Conservation (phyloP, 2,888 invertebrate species). For the Eupeodes latifasciatus region DNA sequence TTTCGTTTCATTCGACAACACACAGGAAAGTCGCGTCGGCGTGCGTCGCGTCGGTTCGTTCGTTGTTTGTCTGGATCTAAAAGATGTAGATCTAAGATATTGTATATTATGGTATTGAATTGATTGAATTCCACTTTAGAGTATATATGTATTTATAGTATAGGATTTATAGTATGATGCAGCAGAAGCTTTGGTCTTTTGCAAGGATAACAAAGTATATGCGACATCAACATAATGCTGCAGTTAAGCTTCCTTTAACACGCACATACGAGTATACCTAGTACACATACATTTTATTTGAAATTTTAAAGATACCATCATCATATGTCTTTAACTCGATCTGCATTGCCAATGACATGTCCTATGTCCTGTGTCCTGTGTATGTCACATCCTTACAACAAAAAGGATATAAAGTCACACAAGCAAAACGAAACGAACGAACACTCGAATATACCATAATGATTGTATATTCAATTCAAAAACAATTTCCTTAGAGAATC, state of each 20-base stretch:
- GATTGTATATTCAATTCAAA: conserved; percentile 73
- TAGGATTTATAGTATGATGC: conserved; percentile 40
- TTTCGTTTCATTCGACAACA: neutral
- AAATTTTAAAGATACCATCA: neutral
- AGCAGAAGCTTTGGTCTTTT: neutral
- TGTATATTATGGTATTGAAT: conserved; percentile 64
- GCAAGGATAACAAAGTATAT: neutral
- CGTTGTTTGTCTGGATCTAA: conserved; percentile 26
- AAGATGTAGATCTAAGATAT: conserved; percentile 9
- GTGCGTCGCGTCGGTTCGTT: too few relatives aligned
- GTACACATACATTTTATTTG: neutral
- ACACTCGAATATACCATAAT: conserved; percentile 47
- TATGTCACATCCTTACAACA: conserved; percentile 19
- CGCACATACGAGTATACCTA: neutral
- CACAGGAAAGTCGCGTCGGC: too few relatives aligned
- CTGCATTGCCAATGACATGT: conserved; percentile 64
- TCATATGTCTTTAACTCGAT: neutral
- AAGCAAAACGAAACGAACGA: neutral
- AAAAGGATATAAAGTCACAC: conserved; percentile 39
- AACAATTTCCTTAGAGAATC: conserved; percentile 73
- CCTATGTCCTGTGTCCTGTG: conserved; percentile 6
- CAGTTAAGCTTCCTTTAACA: conserved; percentile 60
- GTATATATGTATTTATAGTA: neutral
- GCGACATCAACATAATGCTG: conserved; percentile 61
- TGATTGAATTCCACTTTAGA: conserved; percentile 69